A percentile compares a stretch with the other conserved stretches of the same genome.
Evolutionary conservation across 2,113 vertebrate genomes (phyloP).

Genomic region (Sinocyclocheilus anophthalmus): DNA sequence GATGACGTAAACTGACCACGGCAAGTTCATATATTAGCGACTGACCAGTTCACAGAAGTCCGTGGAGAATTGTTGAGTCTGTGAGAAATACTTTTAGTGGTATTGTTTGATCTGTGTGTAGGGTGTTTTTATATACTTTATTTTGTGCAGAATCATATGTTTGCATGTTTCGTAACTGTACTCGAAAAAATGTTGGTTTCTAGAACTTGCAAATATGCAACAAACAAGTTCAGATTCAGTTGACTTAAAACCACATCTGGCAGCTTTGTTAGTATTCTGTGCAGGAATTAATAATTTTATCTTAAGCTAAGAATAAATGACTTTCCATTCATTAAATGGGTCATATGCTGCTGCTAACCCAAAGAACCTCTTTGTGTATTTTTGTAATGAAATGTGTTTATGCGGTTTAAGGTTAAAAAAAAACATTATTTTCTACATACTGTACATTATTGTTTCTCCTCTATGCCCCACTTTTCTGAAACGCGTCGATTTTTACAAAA

Average conservation of each 20-base stretch:
- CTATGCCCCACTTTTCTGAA: too few relatives aligned
- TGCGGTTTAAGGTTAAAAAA: too few relatives aligned
- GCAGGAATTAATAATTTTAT: not conserved
- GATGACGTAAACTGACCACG: not conserved
- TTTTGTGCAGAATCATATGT: not conserved
- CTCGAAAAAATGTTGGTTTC: not conserved
- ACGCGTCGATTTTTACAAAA: too few relatives aligned
- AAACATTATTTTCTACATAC: too few relatives aligned
- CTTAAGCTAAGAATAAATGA: too few relatives aligned
- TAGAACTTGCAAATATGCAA: conserved; percentile 14
- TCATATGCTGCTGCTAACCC: too few relatives aligned
- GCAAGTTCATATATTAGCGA: not conserved
- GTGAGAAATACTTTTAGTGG: not conserved
- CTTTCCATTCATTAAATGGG: too few relatives aligned
- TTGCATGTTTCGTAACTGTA: not conserved
- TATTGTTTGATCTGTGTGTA: not conserved
- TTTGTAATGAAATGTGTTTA: too few relatives aligned
- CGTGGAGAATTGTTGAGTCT: not conserved
- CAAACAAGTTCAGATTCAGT: not conserved
- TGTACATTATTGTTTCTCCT: too few relatives aligned
- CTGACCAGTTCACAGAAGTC: not conserved
- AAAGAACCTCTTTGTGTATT: too few relatives aligned
- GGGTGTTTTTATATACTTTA: not conserved
- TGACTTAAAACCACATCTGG: not conserved
- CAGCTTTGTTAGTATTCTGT: not conserved